phyloP scores from a whole-genome alignment of 2,888 invertebrate species.

The Ligdia adustata region DNA sequence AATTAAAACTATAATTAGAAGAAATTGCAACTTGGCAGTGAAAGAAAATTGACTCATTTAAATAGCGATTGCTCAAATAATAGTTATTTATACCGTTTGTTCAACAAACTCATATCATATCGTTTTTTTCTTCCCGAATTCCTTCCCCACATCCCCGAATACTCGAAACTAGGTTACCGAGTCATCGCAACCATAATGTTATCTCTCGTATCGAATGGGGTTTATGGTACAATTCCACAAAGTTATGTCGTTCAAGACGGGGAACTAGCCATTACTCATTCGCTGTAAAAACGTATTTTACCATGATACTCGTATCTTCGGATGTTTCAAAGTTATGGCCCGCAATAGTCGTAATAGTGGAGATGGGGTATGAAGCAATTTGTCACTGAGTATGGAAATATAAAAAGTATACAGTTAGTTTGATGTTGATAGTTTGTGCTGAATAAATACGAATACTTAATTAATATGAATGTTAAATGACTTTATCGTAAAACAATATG shows the following conservation, averaged over 20 bases:
- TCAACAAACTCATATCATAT: background rate
- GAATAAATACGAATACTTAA: too few relatives aligned
- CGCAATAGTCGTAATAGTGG: conserved; percentile 25
- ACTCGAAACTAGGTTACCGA: conserved; percentile 50
- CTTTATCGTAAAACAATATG: too few relatives aligned
- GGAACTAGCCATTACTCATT: conserved; percentile 43
- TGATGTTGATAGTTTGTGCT: too few relatives aligned
- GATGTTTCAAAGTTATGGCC: conserved; percentile 43
- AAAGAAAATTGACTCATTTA: too few relatives aligned
- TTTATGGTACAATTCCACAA: conserved; percentile 48
- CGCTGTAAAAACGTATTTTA: conserved; percentile 45
- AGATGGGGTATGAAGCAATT: conserved; percentile 7
- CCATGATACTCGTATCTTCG: conserved; percentile 35
- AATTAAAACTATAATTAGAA: too few relatives aligned
- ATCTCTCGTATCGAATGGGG: conserved; percentile 44
- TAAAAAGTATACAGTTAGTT: too few relatives aligned
- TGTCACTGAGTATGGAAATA: conserved; percentile 1
- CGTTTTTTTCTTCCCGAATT: background rate
- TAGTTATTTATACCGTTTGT: background rate
- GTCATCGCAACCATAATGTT: conserved; percentile 39
- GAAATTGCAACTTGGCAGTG: too few relatives aligned
- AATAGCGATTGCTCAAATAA: too few relatives aligned
- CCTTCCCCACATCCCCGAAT: conserved; percentile 21
- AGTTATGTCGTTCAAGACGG: conserved; percentile 41
- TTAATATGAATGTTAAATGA: too few relatives aligned